Base-by-base conservation (phyloP, 2,797 vertebrate genomes). In the Buceros bicornis region DNA sequence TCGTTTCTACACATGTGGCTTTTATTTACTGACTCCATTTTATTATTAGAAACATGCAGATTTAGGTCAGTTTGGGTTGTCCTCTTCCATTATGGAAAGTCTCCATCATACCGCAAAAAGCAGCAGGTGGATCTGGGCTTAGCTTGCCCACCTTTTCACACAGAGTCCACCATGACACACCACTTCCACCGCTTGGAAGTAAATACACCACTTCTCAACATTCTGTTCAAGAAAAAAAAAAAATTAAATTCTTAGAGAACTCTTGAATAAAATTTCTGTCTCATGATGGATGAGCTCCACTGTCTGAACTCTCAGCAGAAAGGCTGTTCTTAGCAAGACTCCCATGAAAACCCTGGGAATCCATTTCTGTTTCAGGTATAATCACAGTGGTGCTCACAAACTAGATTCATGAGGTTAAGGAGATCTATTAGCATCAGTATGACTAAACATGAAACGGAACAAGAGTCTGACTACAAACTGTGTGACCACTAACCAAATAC, bases 31-130 rank as follows among this genome's bases (percentile, higher is more conserved):
- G 78, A 82, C 45, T 86, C 17, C 18, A n/a, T 83, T 90, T 69
- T 70, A 53, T 79, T 90, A 70, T 40, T 77, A 83, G 72, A 96
- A 97, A 90, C 69, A 84, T 13, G 12, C 24, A 90, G 31, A 53
- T 42, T 74, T 54, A 26, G 62, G 57, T 81, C 76, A 92, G 4
- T 69, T 90, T 85, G 56, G 17, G 22, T 35, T 82, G 69, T 67
- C 40, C 45, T 77, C 40, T 71, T 71, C 76, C 71, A 33, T 85
- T 93, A 62, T 1, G 3, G 62, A 40, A 89, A 61, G 22, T 4
- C 58, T 45, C 43, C 3, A n/a, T 76, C 53, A 16, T 3, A 13
- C 13, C 54, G 67, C 66, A 89, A 77, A 77, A 89, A 74, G 64
- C 17, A 87, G 61, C 47, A 92, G 61, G 70, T 79, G 82, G 67